Evolutionary conservation across 2,888 invertebrate genomes (phyloP).

Genomic region (Leucophora obtusa): DNA sequence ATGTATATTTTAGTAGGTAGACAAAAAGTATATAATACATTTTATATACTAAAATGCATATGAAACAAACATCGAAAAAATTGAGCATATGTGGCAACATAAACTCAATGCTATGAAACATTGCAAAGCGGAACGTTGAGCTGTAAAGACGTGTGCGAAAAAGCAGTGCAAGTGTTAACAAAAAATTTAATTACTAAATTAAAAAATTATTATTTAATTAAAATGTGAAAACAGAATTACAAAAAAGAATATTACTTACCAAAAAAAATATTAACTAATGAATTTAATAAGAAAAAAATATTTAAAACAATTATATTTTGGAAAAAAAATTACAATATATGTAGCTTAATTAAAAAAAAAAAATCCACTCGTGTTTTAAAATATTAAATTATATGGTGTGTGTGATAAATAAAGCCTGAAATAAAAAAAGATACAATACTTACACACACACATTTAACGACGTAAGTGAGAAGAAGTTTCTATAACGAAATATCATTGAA

Average conservation of each 20-base stretch:
- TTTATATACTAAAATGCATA: constrained; percentile 10
- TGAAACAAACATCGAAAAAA: constrained; percentile 45
- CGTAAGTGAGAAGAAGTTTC: constrained; percentile 8
- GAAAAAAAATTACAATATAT: not conserved
- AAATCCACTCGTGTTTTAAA: not conserved
- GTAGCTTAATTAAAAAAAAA: not conserved
- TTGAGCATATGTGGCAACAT: constrained; percentile 34
- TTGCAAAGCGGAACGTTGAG: constrained; percentile 65
- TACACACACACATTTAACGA: not conserved
- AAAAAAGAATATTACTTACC: constrained; percentile 11
- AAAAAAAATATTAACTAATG: constrained; percentile 2
- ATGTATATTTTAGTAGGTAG: constrained; percentile 3
- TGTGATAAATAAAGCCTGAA: constrained; percentile 2
- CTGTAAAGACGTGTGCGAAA: constrained; percentile 48
- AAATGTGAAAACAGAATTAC: not conserved
- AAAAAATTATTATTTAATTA: constrained; percentile 1
- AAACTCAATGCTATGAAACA: constrained; percentile 44
- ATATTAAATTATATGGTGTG: not conserved
- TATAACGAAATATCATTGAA: constrained; percentile 56
- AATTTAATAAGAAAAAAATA: not conserved
- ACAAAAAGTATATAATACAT: not conserved
- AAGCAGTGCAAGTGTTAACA: not conserved
- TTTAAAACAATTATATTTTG: not conserved
- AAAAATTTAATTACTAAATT: not conserved
- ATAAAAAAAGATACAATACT: not conserved